phyloP scores from a whole-genome alignment of 30 jellyfish, hydroid and myxozoan species.

The Rhopilema esculentum region DNA sequence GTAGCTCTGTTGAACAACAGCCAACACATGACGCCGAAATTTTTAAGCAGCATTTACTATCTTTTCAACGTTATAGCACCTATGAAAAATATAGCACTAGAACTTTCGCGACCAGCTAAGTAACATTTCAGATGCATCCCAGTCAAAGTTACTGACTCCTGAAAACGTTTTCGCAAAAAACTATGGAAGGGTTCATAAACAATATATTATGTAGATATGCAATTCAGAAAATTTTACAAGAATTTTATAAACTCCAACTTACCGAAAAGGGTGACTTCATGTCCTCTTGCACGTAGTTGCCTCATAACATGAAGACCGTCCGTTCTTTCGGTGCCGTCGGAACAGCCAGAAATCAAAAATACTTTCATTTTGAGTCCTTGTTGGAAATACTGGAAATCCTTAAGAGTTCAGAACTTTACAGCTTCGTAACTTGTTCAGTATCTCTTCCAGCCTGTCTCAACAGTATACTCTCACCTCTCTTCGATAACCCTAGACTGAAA shows the following conservation, averaged over 20 bases:
- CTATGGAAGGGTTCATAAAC: no score
- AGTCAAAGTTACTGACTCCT: no score
- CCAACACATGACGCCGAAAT: no score
- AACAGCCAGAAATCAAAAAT: slow-evolving; percentile 80
- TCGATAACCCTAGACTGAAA: not conserved
- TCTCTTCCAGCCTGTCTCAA: not conserved
- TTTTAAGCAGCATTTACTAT: no score
- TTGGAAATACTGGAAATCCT: no score
- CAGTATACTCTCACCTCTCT: not conserved
- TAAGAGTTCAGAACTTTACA: not conserved
- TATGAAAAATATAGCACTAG: no score
- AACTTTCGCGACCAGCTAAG: no score
- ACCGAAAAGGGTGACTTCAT: slow-evolving; percentile 80
- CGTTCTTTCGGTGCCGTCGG: slow-evolving; percentile 67
- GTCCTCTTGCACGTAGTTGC: slow-evolving; percentile 88
- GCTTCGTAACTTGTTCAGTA: not conserved
- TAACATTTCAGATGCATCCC: no score
- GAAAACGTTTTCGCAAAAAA: no score
- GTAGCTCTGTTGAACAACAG: no score
- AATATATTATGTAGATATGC: no score
- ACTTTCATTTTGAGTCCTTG: slow-evolving; percentile 59
- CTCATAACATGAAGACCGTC: slow-evolving; percentile 82
- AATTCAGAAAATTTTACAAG: not conserved
- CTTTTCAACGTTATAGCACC: no score
- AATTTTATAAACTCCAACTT: slow-evolving; percentile 11